Conservation (phyloP, 2,888 invertebrate species). For the Amitus sp. region DNA sequence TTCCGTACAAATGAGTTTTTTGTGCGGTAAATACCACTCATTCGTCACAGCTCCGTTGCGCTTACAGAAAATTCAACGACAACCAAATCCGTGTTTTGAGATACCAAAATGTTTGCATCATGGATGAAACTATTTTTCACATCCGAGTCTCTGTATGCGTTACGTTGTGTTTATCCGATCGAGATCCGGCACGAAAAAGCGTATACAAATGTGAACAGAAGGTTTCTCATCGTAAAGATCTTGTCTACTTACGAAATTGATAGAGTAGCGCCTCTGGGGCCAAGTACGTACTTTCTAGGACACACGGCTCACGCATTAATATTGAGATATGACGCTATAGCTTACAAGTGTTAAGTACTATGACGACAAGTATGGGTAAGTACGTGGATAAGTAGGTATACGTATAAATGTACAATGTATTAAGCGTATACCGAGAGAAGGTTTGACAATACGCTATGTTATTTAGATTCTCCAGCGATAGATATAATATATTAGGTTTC, state of each 20-base stretch:
- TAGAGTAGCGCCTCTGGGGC: constrained; percentile 63
- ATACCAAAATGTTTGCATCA: background rate
- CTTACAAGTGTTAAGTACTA: constrained; percentile 63
- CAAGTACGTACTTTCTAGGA: constrained; percentile 65
- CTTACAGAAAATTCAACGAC: constrained; percentile 10
- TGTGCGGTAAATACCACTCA: background rate
- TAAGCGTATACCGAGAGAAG: constrained; percentile 58
- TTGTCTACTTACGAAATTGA: constrained; percentile 66
- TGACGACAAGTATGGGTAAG: constrained; percentile 55
- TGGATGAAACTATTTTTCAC: background rate
- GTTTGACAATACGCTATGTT: constrained; percentile 60
- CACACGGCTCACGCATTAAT: constrained; percentile 65
- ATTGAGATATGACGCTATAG: constrained; percentile 62
- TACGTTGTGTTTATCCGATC: constrained; percentile 45
- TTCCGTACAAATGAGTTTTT: background rate
- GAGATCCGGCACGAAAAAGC: constrained; percentile 60
- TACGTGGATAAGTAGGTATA: constrained; percentile 57
- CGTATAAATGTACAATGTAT: constrained; percentile 56
- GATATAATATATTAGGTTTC: constrained; percentile 60
- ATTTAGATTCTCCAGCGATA: constrained; percentile 57
- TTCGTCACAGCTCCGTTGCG: constrained; percentile 8
- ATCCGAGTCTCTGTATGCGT: constrained; percentile 17
- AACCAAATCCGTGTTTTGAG: background rate
- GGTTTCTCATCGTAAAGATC: constrained; percentile 59
- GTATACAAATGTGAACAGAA: constrained; percentile 50